Base-by-base conservation (phyloP, 1,140 invertebrate genomes). In the Zaprionus kolodkinae region DNA sequence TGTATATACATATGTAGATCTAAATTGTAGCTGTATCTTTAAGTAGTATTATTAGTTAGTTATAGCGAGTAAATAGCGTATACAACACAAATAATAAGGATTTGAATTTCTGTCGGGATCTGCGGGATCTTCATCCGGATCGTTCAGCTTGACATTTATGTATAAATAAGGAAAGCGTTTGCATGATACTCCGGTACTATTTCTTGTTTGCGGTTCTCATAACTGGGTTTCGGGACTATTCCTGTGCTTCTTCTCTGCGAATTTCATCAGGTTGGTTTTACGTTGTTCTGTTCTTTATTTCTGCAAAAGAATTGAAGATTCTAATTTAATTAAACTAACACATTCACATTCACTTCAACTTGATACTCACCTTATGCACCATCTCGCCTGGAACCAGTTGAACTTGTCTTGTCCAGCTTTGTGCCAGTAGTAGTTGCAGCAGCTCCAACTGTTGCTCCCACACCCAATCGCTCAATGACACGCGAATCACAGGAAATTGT, bases 401-500 rank as follows among this genome's bases (percentile, higher is more conserved):
- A 54, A 3, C 45, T 55, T 36, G 82, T 38, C 17, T 87, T 87
- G 7, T 87, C 82, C n/a, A 70, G 35, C 3, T 40, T 45, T 52
- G 17, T 64, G 1, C 56, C n/a, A n/a, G 13, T 35, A 6, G 48
- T 1, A 13, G 17, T 36, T 25, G 1, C 12, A 33, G 21, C 21
- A 21, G 30, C 52, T 1, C 73, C 48, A 1, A 27, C 35, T 30
- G 74, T 40, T n/a, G 27, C 27, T 30, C 27, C 27, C 27, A 30
- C 27, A 3, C 71, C 77, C 33, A 88, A 55, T 1, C 83, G 81
- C 21, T 87, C 83, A 27, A 84, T 75, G 12, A 91, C 85, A 27
- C 80, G 78, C 12, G 89, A 81, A 72, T 88, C 89, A 59, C 77
- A 91, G 25, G 82, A 83, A 60, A 90, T 96, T 94, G 67, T 95